Evolutionary conservation across 30 jellyfish, hydroid and myxozoan genomes (phyloP).

Genomic region (Cassiopea andromeda): DNA sequence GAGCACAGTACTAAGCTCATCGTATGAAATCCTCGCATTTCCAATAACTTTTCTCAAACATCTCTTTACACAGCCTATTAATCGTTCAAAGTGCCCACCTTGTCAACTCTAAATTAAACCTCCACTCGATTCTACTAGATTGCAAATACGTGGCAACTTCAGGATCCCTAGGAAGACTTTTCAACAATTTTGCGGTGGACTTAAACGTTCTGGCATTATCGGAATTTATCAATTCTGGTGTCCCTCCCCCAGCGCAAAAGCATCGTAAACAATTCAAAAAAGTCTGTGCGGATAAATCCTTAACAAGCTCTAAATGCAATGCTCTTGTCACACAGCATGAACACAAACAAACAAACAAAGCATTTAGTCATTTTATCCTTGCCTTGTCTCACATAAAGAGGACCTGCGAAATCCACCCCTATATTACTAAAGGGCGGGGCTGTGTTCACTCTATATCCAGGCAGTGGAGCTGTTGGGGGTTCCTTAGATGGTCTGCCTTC

Average conservation of each 20-base stretch:
- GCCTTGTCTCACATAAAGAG: no score
- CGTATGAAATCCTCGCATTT: conserved; percentile 15
- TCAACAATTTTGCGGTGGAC: conserved; percentile 5
- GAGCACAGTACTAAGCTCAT: conserved; percentile 35
- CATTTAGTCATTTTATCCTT: no score
- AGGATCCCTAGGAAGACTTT: neutral
- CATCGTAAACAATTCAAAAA: conserved; percentile 33
- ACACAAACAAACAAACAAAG: neutral
- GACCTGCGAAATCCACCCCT: no score
- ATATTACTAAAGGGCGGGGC: neutral
- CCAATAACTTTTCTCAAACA: conserved; percentile 29
- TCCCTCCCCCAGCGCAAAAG: conserved; percentile 45
- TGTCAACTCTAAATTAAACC: conserved; percentile 22
- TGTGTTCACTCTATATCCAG: neutral
- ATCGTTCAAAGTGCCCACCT: conserved; percentile 53
- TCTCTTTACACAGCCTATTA: conserved; percentile 9
- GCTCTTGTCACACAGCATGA: conserved; percentile 50
- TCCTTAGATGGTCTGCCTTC: neutral
- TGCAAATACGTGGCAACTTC: neutral
- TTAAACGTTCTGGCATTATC: conserved; percentile 61
- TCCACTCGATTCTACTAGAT: conserved; percentile 11
- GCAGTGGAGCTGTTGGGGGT: neutral
- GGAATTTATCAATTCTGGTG: conserved; percentile 13
- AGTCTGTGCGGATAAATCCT: conserved; percentile 11
- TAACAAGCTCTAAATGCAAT: neutral